Evolutionary conservation across 2,113 vertebrate species (phyloP).

Genomic region (Dicaeum eximium): DNA sequence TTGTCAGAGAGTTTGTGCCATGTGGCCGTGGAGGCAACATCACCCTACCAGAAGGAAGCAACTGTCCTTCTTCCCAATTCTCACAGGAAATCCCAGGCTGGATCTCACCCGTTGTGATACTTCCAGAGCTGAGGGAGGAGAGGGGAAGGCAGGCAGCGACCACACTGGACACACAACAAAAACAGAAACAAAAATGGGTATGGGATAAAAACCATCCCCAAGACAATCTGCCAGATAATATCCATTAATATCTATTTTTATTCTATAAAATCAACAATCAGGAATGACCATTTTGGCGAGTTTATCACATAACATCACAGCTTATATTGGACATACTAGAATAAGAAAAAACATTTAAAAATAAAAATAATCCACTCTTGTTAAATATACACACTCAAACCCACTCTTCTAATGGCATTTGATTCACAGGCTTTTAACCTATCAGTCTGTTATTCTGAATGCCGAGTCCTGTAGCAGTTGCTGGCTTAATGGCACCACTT

Average conservation of each 20-base stretch:
- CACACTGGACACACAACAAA: not conserved
- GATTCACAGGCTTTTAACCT: not conserved
- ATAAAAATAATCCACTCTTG: not conserved
- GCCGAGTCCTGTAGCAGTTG: not conserved
- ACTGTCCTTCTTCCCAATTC: too few species aligned
- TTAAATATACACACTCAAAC: not conserved
- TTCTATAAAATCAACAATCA: not conserved
- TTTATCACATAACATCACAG: not conserved
- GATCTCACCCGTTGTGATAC: not conserved
- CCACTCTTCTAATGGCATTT: not conserved
- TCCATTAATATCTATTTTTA: not conserved
- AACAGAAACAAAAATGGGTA: not conserved
- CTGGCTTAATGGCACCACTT: not conserved
- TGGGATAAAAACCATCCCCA: not conserved
- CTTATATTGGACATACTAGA: not conserved
- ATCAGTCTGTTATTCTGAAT: not conserved
- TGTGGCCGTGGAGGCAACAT: fast-evolving
- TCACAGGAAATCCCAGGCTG: not conserved
- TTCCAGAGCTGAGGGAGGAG: not conserved
- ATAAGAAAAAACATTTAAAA: not conserved
- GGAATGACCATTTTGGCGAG: not conserved
- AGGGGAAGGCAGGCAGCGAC: not conserved
- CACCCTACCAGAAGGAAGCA: too few species aligned
- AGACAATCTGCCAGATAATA: not conserved
- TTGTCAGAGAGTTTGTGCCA: fast-evolving